These are phyloP conservation scores for Coregonus ussuriensis DNA, from an alignment of 2,797 vertebrate species.

Conservation along the genomic window DNA sequence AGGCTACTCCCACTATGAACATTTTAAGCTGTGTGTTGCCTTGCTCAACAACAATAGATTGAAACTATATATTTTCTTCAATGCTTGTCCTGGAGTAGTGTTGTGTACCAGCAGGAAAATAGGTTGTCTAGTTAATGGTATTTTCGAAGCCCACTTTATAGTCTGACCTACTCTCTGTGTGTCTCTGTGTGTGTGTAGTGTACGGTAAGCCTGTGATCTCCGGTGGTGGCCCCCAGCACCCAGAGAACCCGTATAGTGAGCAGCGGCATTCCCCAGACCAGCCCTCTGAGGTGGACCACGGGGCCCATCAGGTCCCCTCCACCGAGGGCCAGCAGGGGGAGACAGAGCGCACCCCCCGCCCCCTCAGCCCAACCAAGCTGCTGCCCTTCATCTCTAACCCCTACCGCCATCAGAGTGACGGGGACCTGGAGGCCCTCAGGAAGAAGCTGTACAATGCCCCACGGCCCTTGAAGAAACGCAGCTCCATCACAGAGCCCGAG, in stretches of 20 bases:
- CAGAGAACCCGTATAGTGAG: constrained; percentile 77
- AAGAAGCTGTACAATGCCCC: constrained; percentile 90
- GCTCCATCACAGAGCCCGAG: constrained; percentile 94
- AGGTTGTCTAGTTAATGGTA: background rate
- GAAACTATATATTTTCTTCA: too few relatives aligned
- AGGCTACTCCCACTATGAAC: background rate
- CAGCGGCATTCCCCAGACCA: constrained; percentile 72
- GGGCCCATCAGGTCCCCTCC: constrained; percentile 54
- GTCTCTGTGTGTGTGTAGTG: constrained; percentile 68
- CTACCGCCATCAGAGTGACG: constrained; percentile 92
- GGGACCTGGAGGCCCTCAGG: constrained; percentile 85
- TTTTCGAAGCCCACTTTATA: background rate
- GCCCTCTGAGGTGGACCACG: constrained; percentile 58
- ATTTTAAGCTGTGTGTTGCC: too few relatives aligned
- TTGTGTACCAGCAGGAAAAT: background rate
- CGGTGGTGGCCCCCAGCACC: constrained; percentile 53
- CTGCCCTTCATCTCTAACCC: constrained; percentile 94
- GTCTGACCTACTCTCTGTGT: background rate
- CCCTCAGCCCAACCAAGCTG: constrained; percentile 95
- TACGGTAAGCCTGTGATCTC: constrained; percentile 93
- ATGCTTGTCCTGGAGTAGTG: background rate
- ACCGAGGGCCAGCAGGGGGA: constrained; percentile 75
- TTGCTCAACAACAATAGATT: too few relatives aligned
- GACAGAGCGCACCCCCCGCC: constrained; percentile 87
- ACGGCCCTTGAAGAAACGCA: constrained; percentile 91